Evolutionary conservation across 2,113 vertebrate genomes (phyloP), one percentile per base, ranked within the genome.

Genomic region (Tichodroma muraria): DNA sequence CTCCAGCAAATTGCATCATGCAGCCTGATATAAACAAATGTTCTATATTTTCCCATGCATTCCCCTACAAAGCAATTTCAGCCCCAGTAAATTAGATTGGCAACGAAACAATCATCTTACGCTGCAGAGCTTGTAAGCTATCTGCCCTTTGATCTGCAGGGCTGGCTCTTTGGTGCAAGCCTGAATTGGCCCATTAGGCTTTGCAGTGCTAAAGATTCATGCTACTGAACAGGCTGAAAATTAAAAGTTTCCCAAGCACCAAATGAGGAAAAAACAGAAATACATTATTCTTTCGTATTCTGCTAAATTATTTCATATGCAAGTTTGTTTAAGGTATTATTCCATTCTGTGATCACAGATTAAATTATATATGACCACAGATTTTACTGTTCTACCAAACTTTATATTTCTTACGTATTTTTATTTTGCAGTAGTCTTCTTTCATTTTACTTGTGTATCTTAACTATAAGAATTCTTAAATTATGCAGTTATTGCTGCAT

Each of bases 1-100:
- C 85, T 92, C 85, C 40, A 50, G 42, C 60, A 93, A 95, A 95
- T 95, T 97, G 83, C 85, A n/a, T 96, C 94, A 96, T 65, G 61
- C 53, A 61, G 53, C 90, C 90, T 64, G 63, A 90, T 92, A 86
- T 61, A 97, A 96, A 84, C 28, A 80, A 89, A 78, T 77, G 80
- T 56, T 61, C 77, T 95, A 47, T 92, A 60, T 96, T 95, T 89
- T 92, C 72, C 77, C 56, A 21, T 82, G 30, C 11, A 11, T 84
- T 92, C 66, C 70, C 93, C 60, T 80, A 40, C 64, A 52, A 68
- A 94, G 61, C 45, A 87, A 22, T 93, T 95, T 87, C 47, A 78
- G 33, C n/a, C 76, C 66, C 7, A 8, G 60, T 85, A 94, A 96
- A 94, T 89, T 82, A 93, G 91, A 30, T 40, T 92, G 70, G 86